phyloP scores from a whole-genome alignment of 2,797 vertebrate genomes.

The Heterohyrax brucei region DNA sequence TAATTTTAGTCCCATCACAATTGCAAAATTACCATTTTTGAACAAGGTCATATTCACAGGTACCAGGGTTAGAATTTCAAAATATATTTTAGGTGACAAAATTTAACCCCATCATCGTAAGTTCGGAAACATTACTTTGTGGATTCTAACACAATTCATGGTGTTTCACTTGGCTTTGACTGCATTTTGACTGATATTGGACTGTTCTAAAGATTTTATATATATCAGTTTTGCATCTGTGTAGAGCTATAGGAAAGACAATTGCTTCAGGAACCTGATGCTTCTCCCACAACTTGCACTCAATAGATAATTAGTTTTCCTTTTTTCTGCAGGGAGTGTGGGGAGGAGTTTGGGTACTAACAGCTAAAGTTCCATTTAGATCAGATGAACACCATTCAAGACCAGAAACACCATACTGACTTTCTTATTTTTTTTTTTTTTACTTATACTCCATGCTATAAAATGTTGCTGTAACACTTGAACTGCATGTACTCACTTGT shows the following conservation, averaged over 20 bases:
- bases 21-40: background rate
- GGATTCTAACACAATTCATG: constrained; percentile 11
- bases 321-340: background rate
- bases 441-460: background rate
- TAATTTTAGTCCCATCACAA: background rate
- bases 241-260: background rate
- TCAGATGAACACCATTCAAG: background rate
- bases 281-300: background rate
- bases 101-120: background rate
- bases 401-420: background rate
- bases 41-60: background rate
- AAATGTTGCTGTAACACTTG: background rate
- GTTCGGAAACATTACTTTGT: background rate
- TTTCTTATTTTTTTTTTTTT: background rate
- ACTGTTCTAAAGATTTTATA: background rate
- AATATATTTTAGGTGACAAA: background rate
- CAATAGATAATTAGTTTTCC: background rate
- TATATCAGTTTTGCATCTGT: background rate
- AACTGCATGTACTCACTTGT: constrained; percentile 84
- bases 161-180: background rate
- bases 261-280: background rate
- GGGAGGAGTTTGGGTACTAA: background rate
- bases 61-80: background rate
- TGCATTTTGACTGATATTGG: constrained; percentile 41
- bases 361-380: constrained; percentile 1